phyloP scores from a whole-genome alignment of 2,113 vertebrate species.

The Xenotilapia longispinis region DNA sequence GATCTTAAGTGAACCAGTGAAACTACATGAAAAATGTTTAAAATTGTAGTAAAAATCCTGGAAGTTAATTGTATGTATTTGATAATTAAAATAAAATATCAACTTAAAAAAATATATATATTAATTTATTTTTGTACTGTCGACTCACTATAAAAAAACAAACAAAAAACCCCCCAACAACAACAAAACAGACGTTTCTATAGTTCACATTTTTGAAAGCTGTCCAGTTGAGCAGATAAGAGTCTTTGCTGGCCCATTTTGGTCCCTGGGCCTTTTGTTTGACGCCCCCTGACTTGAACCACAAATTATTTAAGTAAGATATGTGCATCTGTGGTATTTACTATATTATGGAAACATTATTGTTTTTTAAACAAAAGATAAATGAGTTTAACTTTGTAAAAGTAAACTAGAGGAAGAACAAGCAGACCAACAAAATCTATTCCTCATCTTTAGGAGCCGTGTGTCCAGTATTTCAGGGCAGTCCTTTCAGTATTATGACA shows the following conservation, averaged over 20 bases:
- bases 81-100: no score
- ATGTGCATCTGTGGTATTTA: background rate
- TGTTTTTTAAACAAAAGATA: background rate
- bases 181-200: background rate
- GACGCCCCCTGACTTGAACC: background rate
- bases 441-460: background rate
- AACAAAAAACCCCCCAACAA: fast-evolving
- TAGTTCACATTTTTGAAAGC: background rate
- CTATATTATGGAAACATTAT: background rate
- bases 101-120: no score
- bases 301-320: background rate
- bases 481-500: background rate
- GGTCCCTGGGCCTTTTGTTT: background rate
- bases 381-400: background rate
- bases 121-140: no score
- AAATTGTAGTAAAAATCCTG: no score
- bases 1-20: background rate
- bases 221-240: background rate
- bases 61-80: no score
- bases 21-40: no score
- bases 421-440: background rate
- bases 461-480: background rate
- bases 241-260: background rate
- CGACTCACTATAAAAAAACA: no score
- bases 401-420: background rate